These are phyloP conservation scores for Iselma pallidipennis DNA, from an alignment of 2,888 invertebrate species.

Conservation along the genomic window DNA sequence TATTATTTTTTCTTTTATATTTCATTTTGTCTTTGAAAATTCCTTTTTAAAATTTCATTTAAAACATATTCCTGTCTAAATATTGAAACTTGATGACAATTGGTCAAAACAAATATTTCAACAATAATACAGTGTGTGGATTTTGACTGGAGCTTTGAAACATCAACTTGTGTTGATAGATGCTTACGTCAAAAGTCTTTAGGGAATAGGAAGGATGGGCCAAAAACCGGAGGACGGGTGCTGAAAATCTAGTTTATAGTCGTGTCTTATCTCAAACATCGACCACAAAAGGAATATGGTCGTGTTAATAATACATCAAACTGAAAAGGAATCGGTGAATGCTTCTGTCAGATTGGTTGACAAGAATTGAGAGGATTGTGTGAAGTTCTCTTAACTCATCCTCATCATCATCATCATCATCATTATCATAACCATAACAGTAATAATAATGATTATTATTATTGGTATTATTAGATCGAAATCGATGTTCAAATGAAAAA, in stretches of 20 bases:
- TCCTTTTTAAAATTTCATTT: constrained; percentile 7
- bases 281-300: constrained; percentile 19
- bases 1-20: constrained; percentile 14
- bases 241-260: constrained; percentile 15
- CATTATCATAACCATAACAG: not conserved
- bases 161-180: constrained; percentile 20
- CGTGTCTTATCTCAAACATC: constrained; percentile 19
- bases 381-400: not conserved
- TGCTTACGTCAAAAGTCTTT: constrained; percentile 12
- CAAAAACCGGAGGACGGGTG: not conserved
- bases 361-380: constrained; percentile 8
- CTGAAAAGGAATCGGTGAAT: no score
- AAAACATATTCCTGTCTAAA: constrained; percentile 4
- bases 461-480: constrained; percentile 21
- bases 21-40: constrained; percentile 7
- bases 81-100: not conserved
- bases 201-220: constrained; percentile 9
- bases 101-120: constrained; percentile 11
- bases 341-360: not conserved
- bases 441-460: not conserved
- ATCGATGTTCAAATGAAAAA: constrained; percentile 12
- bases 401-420: not conserved
- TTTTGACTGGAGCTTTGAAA: constrained; percentile 8
- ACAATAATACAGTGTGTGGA: constrained; percentile 5
- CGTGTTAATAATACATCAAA: constrained; percentile 18